phyloP scores from a whole-genome alignment of 2,113 vertebrate genomes.

The Falco punctatus region DNA sequence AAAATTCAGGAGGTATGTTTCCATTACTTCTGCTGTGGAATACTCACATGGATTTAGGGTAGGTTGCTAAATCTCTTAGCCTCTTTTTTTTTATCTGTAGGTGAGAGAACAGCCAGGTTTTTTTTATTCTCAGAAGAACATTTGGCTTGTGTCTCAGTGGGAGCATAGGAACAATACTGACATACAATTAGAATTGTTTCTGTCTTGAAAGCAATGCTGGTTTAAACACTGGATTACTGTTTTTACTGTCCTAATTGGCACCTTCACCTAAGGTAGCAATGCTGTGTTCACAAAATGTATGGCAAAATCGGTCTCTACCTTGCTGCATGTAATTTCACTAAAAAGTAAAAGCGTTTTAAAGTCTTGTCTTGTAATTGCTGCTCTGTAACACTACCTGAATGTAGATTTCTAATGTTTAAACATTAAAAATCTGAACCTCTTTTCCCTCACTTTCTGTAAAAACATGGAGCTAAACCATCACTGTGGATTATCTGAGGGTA shows the following conservation, averaged over 20 bases:
- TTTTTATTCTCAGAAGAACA: background rate
- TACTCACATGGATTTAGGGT: background rate
- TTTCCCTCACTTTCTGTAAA: background rate
- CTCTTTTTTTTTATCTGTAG: background rate
- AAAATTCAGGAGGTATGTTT: background rate
- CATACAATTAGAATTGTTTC: background rate
- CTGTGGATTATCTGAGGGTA: constrained; percentile 33
- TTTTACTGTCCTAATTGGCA: background rate
- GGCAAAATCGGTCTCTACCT: background rate
- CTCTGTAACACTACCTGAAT: background rate
- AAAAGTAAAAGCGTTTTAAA: background rate
- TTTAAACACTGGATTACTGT: background rate
- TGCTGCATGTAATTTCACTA: background rate
- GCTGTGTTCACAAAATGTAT: background rate
- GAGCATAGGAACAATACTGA: background rate
- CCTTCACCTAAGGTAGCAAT: background rate
- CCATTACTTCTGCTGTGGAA: background rate
- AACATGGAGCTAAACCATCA: background rate
- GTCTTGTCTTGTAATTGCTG: background rate
- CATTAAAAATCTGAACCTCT: background rate
- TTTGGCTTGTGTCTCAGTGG: background rate
- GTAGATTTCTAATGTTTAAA: background rate
- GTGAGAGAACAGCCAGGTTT: background rate
- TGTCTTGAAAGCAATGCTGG: background rate
- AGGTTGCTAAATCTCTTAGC: background rate